These are phyloP conservation scores for Artibeus lituratus DNA, from an alignment of 2,797 vertebrate genomes.

Conservation along the genomic window DNA sequence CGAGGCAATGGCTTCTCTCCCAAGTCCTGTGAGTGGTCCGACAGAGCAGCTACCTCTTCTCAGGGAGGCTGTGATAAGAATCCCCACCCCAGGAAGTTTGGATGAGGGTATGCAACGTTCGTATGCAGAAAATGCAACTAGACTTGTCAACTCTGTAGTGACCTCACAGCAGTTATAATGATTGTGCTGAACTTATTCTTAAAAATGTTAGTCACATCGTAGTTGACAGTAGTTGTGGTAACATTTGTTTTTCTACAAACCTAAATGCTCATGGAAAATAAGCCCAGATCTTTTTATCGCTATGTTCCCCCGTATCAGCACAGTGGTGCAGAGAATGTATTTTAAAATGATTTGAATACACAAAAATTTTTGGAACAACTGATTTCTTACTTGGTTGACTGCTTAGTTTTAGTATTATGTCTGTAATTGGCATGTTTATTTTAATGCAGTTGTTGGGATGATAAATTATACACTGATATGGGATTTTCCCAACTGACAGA, in stretches of 20 bases:
- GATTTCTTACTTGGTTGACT: neutral
- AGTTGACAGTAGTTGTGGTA: neutral
- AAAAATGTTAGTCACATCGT: neutral
- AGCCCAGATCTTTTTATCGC: neutral
- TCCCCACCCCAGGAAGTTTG: neutral
- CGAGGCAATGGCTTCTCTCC: neutral
- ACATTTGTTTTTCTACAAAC: slow-evolving; percentile 3
- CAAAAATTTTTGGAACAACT: neutral
- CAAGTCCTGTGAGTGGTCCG: neutral
- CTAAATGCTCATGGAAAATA: neutral
- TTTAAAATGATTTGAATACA: neutral
- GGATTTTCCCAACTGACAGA: slow-evolving; percentile 22
- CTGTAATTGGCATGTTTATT: slow-evolving; percentile 26
- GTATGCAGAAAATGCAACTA: neutral
- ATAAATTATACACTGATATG: slow-evolving; percentile 3
- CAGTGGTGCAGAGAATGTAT: neutral
- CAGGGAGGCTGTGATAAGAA: neutral
- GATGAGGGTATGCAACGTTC: neutral
- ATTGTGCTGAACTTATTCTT: neutral
- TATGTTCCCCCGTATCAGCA: neutral
- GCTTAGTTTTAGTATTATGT: neutral
- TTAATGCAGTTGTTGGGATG: neutral
- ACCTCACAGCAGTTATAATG: neutral
- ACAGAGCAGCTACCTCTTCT: neutral
- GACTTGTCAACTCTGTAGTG: neutral